Evolutionary conservation across 2,888 invertebrate species (phyloP).

Genomic region (Piscicola geometra): DNA sequence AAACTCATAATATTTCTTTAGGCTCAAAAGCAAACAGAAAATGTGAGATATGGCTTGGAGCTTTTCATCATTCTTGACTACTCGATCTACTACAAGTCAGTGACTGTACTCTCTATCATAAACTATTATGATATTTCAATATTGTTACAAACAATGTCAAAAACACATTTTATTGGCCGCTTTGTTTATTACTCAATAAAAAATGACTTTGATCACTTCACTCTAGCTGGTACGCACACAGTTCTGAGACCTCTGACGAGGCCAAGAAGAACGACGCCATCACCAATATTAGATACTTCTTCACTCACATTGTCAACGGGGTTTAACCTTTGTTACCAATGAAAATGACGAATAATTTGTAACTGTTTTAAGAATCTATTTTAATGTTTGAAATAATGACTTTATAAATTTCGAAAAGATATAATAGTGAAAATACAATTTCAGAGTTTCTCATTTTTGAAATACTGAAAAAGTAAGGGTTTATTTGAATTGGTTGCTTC

Average conservation of each 20-base stretch:
- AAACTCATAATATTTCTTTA: too few species aligned
- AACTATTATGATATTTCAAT: neutral
- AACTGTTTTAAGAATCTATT: too few species aligned
- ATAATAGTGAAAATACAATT: neutral
- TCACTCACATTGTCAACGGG: constrained; percentile 40
- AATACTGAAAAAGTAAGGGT: too few species aligned
- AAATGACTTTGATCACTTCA: constrained; percentile 1
- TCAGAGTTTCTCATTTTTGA: neutral
- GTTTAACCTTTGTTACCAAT: too few species aligned
- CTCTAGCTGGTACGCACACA: constrained; percentile 30
- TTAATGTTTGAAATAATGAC: too few species aligned
- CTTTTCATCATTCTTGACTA: constrained; percentile 39
- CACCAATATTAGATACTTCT: constrained; percentile 39
- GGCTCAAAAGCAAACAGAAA: neutral
- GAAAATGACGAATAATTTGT: too few species aligned
- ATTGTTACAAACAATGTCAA: neutral
- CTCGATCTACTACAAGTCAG: constrained; percentile 39
- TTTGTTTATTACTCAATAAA: constrained; percentile 37
- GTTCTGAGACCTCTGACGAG: constrained; percentile 4
- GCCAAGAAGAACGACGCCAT: constrained; percentile 36
- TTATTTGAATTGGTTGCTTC: too few species aligned
- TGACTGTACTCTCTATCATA: neutral
- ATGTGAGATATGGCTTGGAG: constrained; percentile 30
- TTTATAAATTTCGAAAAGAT: too few species aligned
- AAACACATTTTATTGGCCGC: constrained; percentile 28